Evolutionary conservation across 2,113 vertebrate genomes (phyloP).

Genomic region (Camelus dromedarius): DNA sequence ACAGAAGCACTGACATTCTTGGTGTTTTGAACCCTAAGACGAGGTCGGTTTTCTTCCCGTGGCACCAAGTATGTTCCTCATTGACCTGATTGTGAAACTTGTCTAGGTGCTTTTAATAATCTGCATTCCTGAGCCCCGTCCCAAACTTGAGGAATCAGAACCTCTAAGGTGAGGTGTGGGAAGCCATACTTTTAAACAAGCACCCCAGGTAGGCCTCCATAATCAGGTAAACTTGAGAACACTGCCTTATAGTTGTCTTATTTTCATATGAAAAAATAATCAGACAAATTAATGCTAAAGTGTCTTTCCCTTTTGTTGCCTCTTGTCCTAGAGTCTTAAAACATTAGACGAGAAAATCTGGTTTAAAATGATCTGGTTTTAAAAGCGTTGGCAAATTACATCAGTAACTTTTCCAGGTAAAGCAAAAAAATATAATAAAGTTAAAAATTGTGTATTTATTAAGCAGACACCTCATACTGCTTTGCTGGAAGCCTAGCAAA

Average conservation of each 20-base stretch:
- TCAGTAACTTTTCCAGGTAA: slow-evolving; percentile 5
- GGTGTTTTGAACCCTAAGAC: neutral
- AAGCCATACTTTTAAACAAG: neutral
- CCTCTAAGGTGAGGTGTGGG: neutral
- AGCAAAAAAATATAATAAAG: neutral
- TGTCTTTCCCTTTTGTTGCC: neutral
- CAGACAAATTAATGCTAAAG: neutral
- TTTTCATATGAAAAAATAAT: neutral
- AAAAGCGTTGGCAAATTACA: neutral
- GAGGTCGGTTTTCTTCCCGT: neutral
- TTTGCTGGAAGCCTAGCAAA: neutral
- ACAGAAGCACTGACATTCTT: neutral
- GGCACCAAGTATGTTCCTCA: neutral
- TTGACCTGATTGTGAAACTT: neutral
- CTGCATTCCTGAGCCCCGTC: neutral
- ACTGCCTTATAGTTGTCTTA: neutral
- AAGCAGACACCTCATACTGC: neutral
- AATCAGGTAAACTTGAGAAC: neutral
- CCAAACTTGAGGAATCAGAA: neutral
- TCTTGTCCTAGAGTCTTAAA: slow-evolving; percentile 20
- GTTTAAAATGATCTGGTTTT: neutral
- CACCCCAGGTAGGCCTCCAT: neutral
- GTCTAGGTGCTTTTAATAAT: neutral
- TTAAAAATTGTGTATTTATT: neutral
- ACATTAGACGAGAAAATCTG: neutral